Percentiles rank a stretch among this genome's conserved stretches.
These are phyloP conservation scores for Brassicogethes aeneus DNA, from an alignment of 2,888 invertebrate genomes.

Conservation along the genomic window DNA sequence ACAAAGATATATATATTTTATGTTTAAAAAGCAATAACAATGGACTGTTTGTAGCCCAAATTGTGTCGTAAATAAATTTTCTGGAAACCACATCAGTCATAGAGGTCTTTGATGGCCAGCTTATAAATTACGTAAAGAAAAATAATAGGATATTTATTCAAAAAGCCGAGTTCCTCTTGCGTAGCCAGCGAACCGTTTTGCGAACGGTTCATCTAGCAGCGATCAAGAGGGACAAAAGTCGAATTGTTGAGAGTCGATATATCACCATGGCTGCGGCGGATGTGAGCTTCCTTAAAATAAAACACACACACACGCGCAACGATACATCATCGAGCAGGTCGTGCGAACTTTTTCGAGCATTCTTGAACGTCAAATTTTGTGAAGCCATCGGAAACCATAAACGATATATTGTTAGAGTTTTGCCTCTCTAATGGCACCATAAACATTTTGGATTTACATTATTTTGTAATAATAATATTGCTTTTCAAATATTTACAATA, in stretches of 20 bases:
- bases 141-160: background rate
- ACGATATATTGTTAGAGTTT: background rate
- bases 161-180: constrained; percentile 6
- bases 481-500: no score
- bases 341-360: constrained; percentile 16
- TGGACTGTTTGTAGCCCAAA: no score
- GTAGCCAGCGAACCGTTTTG: constrained; percentile 37
- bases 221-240: constrained; percentile 36
- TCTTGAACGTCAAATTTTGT: no score
- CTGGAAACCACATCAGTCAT: no score
- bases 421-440: no score
- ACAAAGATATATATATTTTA: no score
- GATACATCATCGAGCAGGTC: constrained; percentile 36
- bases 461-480: no score
- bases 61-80: no score
- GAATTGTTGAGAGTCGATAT: constrained; percentile 37
- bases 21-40: no score
- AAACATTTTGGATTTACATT: no score
- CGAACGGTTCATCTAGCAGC: constrained; percentile 38
- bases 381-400: background rate
- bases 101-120: no score
- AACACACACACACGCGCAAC: constrained; percentile 31
- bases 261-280: constrained; percentile 38
- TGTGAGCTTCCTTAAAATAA: constrained; percentile 41
- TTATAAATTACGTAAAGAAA: no score